These are phyloP conservation scores for Pollenia labialis DNA, from an alignment of 2,888 invertebrate species.

Conservation along the genomic window DNA sequence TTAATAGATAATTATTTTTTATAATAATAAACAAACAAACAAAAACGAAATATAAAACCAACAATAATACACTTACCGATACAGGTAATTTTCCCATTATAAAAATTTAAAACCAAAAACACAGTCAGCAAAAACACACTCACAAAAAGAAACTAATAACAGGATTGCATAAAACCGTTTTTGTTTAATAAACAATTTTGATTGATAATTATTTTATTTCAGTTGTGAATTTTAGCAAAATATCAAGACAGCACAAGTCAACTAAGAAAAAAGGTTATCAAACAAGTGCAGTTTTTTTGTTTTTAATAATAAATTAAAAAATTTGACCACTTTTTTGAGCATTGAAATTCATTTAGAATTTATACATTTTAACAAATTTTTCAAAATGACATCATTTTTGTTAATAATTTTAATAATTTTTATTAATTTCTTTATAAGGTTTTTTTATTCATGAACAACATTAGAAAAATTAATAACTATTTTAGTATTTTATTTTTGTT, in stretches of 20 bases:
- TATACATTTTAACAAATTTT: constrained; percentile 36
- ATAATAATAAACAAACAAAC: constrained; percentile 4
- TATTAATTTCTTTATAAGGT: constrained; percentile 16
- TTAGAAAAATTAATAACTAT: constrained; percentile 27
- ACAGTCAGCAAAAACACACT: not conserved
- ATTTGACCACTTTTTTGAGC: constrained; percentile 22
- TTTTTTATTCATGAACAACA: constrained; percentile 14
- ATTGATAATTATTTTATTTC: constrained; percentile 28
- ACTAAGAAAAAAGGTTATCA: constrained; percentile 52
- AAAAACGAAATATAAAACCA: constrained; percentile 31
- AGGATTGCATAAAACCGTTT: not conserved
- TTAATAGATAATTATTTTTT: constrained; percentile 36
- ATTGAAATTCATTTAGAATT: constrained; percentile 32
- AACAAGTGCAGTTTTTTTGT: constrained; percentile 6
- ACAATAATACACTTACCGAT: constrained; percentile 62
- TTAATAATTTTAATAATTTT: constrained; percentile 33
- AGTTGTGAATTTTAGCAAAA: constrained; percentile 5
- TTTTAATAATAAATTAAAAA: not conserved
- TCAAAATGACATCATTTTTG: constrained; percentile 63
- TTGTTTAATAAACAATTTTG: constrained; percentile 21
- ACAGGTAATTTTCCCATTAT: constrained; percentile 68
- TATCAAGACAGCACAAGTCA: not conserved
- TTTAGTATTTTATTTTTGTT: constrained; percentile 19
- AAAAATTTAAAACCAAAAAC: constrained; percentile 26
- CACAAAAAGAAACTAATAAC: constrained; percentile 24